Evolutionary conservation across 2,797 vertebrate genomes (phyloP).

Genomic region (Hydrolagus colliei): DNA sequence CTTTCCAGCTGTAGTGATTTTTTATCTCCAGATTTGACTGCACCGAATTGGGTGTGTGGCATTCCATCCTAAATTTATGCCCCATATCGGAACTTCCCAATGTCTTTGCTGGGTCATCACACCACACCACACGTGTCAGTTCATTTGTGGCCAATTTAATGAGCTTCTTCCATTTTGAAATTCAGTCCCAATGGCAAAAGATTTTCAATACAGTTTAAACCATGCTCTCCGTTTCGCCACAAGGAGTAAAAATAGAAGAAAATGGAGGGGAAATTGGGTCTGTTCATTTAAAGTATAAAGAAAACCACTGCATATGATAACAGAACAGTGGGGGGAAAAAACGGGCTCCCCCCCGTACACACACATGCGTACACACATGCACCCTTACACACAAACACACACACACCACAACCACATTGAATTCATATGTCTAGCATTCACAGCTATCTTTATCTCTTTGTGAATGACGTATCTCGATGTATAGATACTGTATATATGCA

Average conservation of each 20-base stretch:
- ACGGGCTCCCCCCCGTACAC: too few species aligned
- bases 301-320: not conserved
- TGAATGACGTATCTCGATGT: not conserved
- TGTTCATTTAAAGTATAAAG: not conserved
- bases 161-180: not conserved
- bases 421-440: too few species aligned
- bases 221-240: too few species aligned
- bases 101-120: not conserved
- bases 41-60: not conserved
- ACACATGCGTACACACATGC: too few species aligned
- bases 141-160: not conserved
- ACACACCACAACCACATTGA: too few species aligned
- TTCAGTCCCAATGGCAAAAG: not conserved
- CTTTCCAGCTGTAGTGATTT: not conserved
- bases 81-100: not conserved
- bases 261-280: not conserved
- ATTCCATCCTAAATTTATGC: not conserved
- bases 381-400: too few species aligned
- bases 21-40: not conserved
- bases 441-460: too few species aligned
- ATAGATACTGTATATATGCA: too few species aligned
- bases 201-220: too few species aligned
- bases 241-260: not conserved
- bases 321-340: too few species aligned
- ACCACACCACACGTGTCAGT: not conserved